Conservation (phyloP, 2,888 invertebrate genomes). For the Ornithoptera priamus region DNA sequence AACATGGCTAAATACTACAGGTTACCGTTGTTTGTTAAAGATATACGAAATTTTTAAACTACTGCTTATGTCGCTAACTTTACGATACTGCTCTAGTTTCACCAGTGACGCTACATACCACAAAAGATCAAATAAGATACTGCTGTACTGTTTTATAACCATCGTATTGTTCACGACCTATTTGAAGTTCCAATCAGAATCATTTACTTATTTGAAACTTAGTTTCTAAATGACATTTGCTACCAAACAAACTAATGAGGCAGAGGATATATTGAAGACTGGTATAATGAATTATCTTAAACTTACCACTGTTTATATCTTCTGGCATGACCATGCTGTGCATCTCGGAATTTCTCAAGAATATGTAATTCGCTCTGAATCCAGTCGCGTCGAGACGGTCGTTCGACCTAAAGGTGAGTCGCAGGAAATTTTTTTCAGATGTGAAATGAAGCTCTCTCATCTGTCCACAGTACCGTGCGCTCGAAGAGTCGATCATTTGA, state of each 20-base stretch:
- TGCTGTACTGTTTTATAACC: too few relatives aligned
- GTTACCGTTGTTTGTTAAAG: too few relatives aligned
- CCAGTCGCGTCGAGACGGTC: slow-evolving; percentile 96
- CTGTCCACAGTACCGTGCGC: slow-evolving; percentile 92
- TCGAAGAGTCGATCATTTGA: slow-evolving; percentile 91
- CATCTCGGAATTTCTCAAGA: slow-evolving; percentile 85
- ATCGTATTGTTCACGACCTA: too few relatives aligned
- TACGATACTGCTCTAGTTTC: too few relatives aligned
- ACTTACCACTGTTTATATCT: slow-evolving; percentile 50
- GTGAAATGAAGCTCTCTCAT: slow-evolving; percentile 87
- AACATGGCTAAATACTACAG: too few relatives aligned
- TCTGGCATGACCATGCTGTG: slow-evolving; percentile 66
- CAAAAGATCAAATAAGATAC: too few relatives aligned
- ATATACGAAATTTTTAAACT: too few relatives aligned
- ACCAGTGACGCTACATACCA: too few relatives aligned
- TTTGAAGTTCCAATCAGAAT: too few relatives aligned
- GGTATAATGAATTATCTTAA: background rate
- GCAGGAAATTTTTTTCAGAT: slow-evolving; percentile 94
- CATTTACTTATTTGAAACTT: too few relatives aligned
- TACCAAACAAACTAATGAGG: background rate
- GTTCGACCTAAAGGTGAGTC: slow-evolving; percentile 96
- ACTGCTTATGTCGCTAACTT: too few relatives aligned
- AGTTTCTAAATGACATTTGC: background rate
- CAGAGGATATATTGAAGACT: background rate
- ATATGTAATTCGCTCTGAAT: slow-evolving; percentile 94